A percentile compares a stretch with the other conserved stretches of the same genome.
These are phyloP conservation scores for Sphenodon punctatus DNA, from an alignment of 2,797 vertebrate genomes.

Conservation along the genomic window DNA sequence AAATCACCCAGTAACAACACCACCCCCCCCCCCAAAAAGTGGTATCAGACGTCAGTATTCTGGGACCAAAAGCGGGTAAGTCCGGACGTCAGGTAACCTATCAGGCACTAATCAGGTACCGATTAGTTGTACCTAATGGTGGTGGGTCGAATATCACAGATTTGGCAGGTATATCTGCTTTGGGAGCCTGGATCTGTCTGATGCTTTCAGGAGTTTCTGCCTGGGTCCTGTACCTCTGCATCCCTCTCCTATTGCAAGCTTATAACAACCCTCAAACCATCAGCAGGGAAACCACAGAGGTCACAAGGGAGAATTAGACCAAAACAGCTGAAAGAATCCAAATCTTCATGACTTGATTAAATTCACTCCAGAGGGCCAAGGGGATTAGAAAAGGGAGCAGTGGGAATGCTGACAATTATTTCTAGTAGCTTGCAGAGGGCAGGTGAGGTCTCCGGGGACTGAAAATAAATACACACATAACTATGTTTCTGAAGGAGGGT, in stretches of 20 bases:
- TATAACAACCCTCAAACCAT: fast-evolving
- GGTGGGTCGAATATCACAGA: too few species aligned
- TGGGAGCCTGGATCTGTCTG: background rate
- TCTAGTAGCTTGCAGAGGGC: background rate
- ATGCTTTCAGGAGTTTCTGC: fast-evolving
- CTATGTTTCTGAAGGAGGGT: background rate
- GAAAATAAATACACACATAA: background rate
- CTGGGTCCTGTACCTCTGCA: fast-evolving
- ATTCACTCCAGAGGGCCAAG: background rate
- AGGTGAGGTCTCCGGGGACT: background rate
- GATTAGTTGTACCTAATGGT: too few species aligned
- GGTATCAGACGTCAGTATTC: too few species aligned
- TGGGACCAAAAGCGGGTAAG: too few species aligned
- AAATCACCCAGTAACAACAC: too few species aligned
- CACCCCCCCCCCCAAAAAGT: too few species aligned
- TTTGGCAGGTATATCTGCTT: too few species aligned
- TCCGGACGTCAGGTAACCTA: too few species aligned
- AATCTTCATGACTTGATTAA: background rate
- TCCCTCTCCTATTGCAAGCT: background rate
- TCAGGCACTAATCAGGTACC: too few species aligned
- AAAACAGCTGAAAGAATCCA: background rate
- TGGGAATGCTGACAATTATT: fast-evolving
- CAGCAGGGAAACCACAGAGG: background rate
- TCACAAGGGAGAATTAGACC: background rate
- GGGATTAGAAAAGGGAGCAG: background rate